Evolutionary conservation across 2,797 vertebrate species (phyloP), one percentile per base, ranked within the genome.

Genomic region (Periparus ater): DNA sequence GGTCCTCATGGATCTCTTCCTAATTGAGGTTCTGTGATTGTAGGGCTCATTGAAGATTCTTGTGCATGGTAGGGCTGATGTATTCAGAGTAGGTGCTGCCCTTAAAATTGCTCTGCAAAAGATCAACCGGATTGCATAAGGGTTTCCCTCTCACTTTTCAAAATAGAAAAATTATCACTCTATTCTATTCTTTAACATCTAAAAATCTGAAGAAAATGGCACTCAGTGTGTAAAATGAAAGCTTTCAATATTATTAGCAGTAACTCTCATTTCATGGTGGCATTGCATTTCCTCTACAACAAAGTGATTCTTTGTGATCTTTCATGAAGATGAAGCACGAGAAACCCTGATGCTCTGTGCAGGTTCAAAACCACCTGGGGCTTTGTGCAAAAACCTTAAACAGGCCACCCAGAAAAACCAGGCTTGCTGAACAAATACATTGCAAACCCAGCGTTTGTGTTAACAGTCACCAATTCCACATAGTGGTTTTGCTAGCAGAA

Each of bases 401-500:
- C 96, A 84, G 87, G 85, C 91, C 84, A 91, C 88, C 10, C 47
- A 93, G 70, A 80, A 85, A 92, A 95, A 90, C 44, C 79, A 73
- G 75, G 68, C 88, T 91, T 88, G 68, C 89, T 93, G 89, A 82
- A 91, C 89, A 97, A 93, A 96, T 83, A 72, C 25, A 26, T 91
- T 94, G 60, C 80, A 51, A 95, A 78, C 66, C 51, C 11, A 12
- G 81, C 10, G 1, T 94, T 94, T 58, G 9, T 63, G 34, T 89
- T 89, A 94, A 90, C 74, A 44, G 95, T 95, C 91, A 75, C 61
- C 81, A 61, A 44, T 91, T 97, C 95, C 96, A 93, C 97, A 92
- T 60, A 70, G 91, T 55, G 90, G 95, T 96, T 96, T 97, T 3
- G 0, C 86, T 91, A 85, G 34, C 80, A 42, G 76, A 44, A 77